Evolutionary conservation across 2,113 vertebrate genomes (phyloP), one percentile per base, ranked within the genome.

Genomic region (Sarotherodon lohbergeri): DNA sequence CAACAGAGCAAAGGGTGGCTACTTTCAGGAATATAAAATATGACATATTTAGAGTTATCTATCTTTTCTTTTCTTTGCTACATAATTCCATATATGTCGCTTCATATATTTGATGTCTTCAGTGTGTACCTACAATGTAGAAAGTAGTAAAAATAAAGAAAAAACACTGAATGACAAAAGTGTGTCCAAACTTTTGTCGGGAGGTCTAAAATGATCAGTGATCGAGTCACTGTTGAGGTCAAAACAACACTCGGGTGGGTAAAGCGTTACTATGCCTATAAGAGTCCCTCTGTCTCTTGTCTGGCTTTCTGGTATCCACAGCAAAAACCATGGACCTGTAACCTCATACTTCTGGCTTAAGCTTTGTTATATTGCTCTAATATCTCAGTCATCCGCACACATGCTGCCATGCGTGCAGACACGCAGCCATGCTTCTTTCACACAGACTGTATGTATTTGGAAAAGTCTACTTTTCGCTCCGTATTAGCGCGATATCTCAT

Each of bases 401-500:
- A 90, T 82, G 59, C 71, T n/a, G 11, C 41, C 86, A 86, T 85
- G 81, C 86, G 79, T 79, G 84, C 86, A 81, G 32, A 80, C 82
- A 78, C 27, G 27, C 91, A 89, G 56, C 50, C 79, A 79, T 86
- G 55, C 61, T 90, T 88, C 79, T 79, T 43, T 55, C 17, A 27
- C 41, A 68, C 83, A 85, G 48, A 55, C 68, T 68, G 46, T n/a
- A 91, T 68, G 85, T 85, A 89, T 93, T 80, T 91, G 91, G 36
- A 92, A 89, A 91, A 89, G 81, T 91, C 81, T 86, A 55, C 83
- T 89, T 90, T 91, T 90, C 80, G 46, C 71, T 88, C 73, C 12
- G 79, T 56, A 86, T 92, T 93, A 90, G 90, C 89, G 84, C 81
- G 90, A 88, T 93, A 92, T 89, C 86, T 91, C 19, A 32, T 86